Evolutionary conservation across 53 echinoderm and acorn worm species (phyloP).

Genomic region (Paracentrotus lividus): DNA sequence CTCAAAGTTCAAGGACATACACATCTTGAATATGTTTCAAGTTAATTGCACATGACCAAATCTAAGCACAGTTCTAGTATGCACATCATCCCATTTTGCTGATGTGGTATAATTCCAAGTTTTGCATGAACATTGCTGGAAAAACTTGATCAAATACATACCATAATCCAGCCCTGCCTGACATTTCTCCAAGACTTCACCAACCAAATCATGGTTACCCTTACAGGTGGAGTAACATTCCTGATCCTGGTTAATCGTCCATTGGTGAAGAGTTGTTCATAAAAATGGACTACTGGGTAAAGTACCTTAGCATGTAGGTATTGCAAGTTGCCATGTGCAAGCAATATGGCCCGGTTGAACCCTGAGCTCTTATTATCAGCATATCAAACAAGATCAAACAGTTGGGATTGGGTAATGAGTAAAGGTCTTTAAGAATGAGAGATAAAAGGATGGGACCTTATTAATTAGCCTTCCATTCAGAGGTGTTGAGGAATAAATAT

Average conservation of each 20-base stretch:
- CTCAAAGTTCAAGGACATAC: not conserved
- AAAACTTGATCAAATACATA: conserved; percentile 6
- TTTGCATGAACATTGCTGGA: no score
- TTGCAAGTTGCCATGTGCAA: not conserved
- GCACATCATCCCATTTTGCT: not conserved
- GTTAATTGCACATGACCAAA: not conserved
- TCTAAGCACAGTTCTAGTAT: not conserved
- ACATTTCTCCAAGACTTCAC: not conserved
- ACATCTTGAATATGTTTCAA: not conserved
- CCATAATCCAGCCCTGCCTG: not conserved
- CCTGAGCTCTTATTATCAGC: not conserved
- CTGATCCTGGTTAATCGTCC: not conserved
- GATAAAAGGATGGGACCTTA: not conserved
- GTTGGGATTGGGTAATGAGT: not conserved
- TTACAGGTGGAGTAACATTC: not conserved
- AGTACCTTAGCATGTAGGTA: not conserved
- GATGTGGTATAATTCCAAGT: not conserved
- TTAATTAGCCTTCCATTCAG: not conserved
- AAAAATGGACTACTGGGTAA: not conserved
- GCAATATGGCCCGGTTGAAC: not conserved
- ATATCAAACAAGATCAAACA: not conserved
- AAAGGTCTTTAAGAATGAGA: not conserved
- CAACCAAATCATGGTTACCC: not conserved
- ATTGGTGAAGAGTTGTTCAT: not conserved
- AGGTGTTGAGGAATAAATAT: not conserved